These are phyloP conservation scores for Thinocorus orbignyianus DNA, from an alignment of 2,113 vertebrate species.

Conservation along the genomic window DNA sequence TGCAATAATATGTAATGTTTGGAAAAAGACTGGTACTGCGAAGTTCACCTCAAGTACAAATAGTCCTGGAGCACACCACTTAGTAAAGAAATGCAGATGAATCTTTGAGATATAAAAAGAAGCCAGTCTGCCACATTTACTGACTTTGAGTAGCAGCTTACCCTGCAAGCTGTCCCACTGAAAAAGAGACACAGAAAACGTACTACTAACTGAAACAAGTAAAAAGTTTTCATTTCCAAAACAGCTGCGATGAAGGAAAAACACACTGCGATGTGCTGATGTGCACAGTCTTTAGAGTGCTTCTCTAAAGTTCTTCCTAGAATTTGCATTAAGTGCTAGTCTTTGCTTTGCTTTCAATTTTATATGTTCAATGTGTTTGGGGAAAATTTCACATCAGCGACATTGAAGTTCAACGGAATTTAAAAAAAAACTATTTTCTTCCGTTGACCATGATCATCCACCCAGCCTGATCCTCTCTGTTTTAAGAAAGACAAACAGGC, in stretches of 20 bases:
- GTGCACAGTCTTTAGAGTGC: not conserved
- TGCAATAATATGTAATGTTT: not conserved
- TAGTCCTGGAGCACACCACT: not conserved
- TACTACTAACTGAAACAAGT: not conserved
- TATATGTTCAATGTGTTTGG: not conserved
- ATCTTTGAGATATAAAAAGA: not conserved
- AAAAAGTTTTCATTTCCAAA: not conserved
- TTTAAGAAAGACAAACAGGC: not conserved
- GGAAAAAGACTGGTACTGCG: not conserved
- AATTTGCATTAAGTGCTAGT: not conserved
- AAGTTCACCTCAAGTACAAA: not conserved
- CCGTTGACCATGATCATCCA: not conserved
- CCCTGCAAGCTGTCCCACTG: not conserved
- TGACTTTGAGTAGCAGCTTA: not conserved
- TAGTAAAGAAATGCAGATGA: not conserved
- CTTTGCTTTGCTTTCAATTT: not conserved
- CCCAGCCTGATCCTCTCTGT: not conserved
- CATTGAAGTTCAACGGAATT: not conserved
- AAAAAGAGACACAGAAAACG: not conserved
- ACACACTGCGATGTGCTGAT: not conserved
- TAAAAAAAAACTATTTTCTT: rapidly evolving
- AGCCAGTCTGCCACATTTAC: not conserved
- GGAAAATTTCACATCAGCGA: not conserved
- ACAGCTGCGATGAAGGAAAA: not conserved
- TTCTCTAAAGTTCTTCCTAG: not conserved